Base-by-base conservation (phyloP, 2,888 invertebrate genomes). In the Lordiphosa andalusiaca region DNA sequence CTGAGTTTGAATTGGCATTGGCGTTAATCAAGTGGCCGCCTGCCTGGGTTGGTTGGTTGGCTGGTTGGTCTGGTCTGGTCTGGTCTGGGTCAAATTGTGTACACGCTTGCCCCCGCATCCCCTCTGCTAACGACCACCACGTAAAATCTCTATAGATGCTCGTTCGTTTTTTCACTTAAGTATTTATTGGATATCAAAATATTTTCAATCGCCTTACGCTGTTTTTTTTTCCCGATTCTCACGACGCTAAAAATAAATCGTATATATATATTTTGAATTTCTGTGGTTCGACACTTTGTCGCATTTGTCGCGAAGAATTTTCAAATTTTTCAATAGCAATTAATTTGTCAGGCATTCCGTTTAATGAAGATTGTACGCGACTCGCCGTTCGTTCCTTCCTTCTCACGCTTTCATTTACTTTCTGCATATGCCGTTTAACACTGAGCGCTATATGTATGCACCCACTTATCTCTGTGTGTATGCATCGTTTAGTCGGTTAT, bases 1-100 rank as follows among this genome's bases (percentile, higher is more conserved):
- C 80, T 74, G 74, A 80, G 84, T 83, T 69, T 64, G 80, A 66
- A 75, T 80, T 83, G 75, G 75, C 75, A 83, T 83, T 83, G 75
- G 72, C 74, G 78, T 84, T 84, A 77, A 77, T 84, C 82, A 84
- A 77, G 73, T 73, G 69, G 62, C 64, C 66, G 83, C 55, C 64
- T 58, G 58, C 40, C 36, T 44, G 21, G 58, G 42, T 48, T 53
- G 55, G 52, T 52, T 58, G 46, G 21, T 38, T 47, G 30, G 39
- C 13, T 52, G 52, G 47, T 42, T 41, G 60, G 60, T 61, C 48
- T 65, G 53, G 67, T n/a, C n/a, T n/a, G n/a, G n/a, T n/a, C n/a
- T 41, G 60, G 60, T 61, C 48, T 65, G 53, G 67, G 53, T 64
- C 53, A 59, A 75, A 60, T 72, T 84, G 85, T 81, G 80, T 81